Evolutionary conservation across 2,888 invertebrate species (phyloP).

Genomic region (Tetramorium bicarinatum): DNA sequence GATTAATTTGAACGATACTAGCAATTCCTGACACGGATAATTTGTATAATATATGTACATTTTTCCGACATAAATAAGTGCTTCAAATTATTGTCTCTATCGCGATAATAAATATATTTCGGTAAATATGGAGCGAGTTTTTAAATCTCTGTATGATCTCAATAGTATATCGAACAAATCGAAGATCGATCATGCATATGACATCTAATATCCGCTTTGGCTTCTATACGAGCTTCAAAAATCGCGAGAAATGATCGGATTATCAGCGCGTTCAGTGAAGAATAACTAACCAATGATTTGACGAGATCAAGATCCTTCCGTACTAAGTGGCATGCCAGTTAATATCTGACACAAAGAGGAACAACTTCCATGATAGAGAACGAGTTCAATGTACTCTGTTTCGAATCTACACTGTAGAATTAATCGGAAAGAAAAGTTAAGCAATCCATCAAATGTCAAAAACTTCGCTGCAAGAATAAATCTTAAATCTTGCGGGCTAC

Average conservation of each 20-base stretch:
- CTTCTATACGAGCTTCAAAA: background rate
- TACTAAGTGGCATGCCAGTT: background rate
- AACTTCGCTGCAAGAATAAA: background rate
- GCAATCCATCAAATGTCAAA: background rate
- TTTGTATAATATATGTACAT: background rate
- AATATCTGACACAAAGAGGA: background rate
- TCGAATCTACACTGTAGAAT: background rate
- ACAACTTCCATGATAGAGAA: background rate
- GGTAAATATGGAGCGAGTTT: background rate
- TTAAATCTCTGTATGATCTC: background rate
- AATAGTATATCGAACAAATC: conserved; percentile 1
- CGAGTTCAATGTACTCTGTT: background rate
- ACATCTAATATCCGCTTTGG: conserved; percentile 26
- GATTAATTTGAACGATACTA: background rate
- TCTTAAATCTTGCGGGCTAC: background rate
- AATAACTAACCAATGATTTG: conserved; percentile 12
- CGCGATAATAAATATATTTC: conserved; percentile 1
- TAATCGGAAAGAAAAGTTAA: background rate
- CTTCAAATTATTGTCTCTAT: background rate
- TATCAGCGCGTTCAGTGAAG: background rate
- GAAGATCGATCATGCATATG: conserved; percentile 32
- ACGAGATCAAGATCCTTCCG: background rate
- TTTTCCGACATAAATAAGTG: background rate
- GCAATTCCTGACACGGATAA: background rate
- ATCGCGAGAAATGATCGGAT: background rate